A percentile compares a stretch with the other conserved stretches of the same genome.
These are phyloP conservation scores for Falco biarmicus DNA, from an alignment of 2,797 vertebrate genomes.

Conservation along the genomic window DNA sequence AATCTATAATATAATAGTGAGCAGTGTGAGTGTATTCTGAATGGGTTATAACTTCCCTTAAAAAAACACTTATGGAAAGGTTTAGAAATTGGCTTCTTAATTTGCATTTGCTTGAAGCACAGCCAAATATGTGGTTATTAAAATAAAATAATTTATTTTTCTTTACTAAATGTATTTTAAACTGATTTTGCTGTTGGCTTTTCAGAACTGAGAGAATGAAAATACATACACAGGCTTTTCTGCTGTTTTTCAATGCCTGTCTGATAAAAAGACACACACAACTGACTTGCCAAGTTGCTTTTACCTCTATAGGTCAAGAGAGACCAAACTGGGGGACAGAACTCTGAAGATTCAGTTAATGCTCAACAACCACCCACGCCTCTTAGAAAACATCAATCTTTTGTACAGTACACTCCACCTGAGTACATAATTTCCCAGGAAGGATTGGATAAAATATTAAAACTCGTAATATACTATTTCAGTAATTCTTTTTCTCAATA, in stretches of 20 bases:
- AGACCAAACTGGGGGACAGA: not conserved
- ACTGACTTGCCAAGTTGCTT: not conserved
- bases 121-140: not conserved
- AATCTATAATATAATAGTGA: not conserved
- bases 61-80: not conserved
- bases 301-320: not conserved
- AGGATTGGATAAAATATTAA: not conserved
- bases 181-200: not conserved
- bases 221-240: not conserved
- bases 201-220: not conserved
- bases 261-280: not conserved
- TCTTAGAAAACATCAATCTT: not conserved
- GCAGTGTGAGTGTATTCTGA: not conserved
- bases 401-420: not conserved
- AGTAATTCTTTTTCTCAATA: not conserved
- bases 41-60: not conserved
- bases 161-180: not conserved
- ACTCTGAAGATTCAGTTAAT: not conserved
- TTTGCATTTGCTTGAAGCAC: not conserved
- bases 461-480: not conserved
- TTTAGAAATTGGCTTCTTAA: not conserved
- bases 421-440: not conserved
- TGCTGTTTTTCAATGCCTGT: not conserved
- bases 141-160: not conserved
- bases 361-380: not conserved